Conservation (phyloP, 2,888 invertebrate species). For the Oscheius sp. region DNA sequence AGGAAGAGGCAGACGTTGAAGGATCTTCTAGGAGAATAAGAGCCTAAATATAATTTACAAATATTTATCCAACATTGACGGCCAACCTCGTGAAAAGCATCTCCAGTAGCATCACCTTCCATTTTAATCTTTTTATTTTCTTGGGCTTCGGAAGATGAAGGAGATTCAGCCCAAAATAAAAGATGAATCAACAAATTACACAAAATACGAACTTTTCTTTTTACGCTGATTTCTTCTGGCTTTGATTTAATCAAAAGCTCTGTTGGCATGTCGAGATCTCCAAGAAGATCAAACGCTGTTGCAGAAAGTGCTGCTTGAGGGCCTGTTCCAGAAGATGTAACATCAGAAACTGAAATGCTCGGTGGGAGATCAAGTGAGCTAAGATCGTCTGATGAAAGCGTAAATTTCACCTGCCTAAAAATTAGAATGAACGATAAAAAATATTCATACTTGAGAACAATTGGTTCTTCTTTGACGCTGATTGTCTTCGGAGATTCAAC, state of each 20-base stretch:
- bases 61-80: neutral
- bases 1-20: neutral
- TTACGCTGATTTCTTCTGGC: neutral
- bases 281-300: slow-evolving; percentile 22
- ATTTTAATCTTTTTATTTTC: slow-evolving; percentile 21
- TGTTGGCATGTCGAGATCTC: slow-evolving; percentile 23
- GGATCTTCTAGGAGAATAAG: slow-evolving; percentile 27
- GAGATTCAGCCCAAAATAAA: slow-evolving; percentile 18
- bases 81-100: slow-evolving; percentile 28
- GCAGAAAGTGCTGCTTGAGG: neutral
- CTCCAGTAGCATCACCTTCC: slow-evolving; percentile 4
- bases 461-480: neutral
- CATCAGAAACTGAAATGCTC: neutral
- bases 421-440: neutral
- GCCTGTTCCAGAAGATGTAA: neutral
- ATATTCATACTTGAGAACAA: neutral
- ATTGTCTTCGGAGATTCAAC: neutral
- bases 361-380: slow-evolving; percentile 1
- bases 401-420: slow-evolving; percentile 24
- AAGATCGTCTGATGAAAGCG: slow-evolving; percentile 14
- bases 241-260: neutral
- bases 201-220: neutral
- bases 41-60: no score
- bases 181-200: neutral
- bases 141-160: neutral